phyloP scores from a whole-genome alignment of 2,888 invertebrate species.

The Drosophila anomelani region DNA sequence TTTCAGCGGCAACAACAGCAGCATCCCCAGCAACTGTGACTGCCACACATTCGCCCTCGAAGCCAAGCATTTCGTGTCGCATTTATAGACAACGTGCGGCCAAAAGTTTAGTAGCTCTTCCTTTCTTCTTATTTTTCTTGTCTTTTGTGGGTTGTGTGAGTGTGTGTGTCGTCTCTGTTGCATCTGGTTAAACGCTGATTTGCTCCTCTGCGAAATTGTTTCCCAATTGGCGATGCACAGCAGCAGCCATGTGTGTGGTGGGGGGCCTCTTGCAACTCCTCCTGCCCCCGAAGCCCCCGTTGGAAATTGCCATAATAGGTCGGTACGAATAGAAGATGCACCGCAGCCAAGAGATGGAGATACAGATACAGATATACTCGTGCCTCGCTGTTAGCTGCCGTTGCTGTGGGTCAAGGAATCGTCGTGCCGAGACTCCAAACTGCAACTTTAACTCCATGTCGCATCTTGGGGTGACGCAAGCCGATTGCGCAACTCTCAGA shows the following conservation, averaged over 20 bases:
- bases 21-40: constrained; percentile 21
- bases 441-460: background rate
- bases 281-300: constrained; percentile 7
- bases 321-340: constrained; percentile 45
- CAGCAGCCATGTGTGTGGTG: constrained; percentile 16
- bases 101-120: constrained; percentile 18
- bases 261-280: constrained; percentile 20
- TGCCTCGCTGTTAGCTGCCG: background rate
- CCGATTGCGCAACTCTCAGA: constrained; percentile 41
- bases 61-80: constrained; percentile 77
- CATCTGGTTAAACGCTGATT: constrained; percentile 71
- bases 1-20: constrained; percentile 50
- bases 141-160: background rate
- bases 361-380: constrained; percentile 23
- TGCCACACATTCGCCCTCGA: constrained; percentile 19
- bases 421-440: constrained; percentile 32
- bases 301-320: constrained; percentile 73
- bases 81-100: constrained; percentile 78
- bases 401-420: constrained; percentile 44
- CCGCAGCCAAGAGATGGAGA: constrained; percentile 16
- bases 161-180: constrained; percentile 5
- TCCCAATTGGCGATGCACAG: constrained; percentile 60
- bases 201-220: constrained; percentile 71
- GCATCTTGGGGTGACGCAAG: constrained; percentile 52
- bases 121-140: background rate